Base-by-base conservation (phyloP, 2,113 vertebrate species). In the Callorhinus ursinus region DNA sequence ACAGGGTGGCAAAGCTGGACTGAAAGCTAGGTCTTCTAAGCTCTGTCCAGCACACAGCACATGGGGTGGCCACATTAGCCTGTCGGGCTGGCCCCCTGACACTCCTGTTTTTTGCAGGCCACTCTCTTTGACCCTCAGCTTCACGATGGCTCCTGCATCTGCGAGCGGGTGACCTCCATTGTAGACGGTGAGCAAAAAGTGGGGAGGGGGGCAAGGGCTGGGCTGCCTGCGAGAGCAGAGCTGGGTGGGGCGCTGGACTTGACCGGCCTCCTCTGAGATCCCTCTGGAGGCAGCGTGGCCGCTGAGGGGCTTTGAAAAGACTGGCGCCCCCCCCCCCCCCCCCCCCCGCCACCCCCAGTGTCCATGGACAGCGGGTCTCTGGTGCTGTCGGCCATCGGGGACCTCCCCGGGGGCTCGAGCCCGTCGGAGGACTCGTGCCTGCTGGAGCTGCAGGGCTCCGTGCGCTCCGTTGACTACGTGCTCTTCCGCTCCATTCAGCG, bases 321-420 rank as follows among this genome's bases (percentile, higher is more conserved):
- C 61, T 13, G 61, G 26, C 12, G 36, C 63, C 49, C 51, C 39
- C 46, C 59, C 46, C 59, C 51, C 14, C 31, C 2, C 16, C 88
- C 77, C 88, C 88, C 88, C 89, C 88, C 95, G 12, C 33, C 0
- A 0, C 85, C 94, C 7, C 0, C 97, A 99, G 99, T 99, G 57
- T 99, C 99, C 83, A 99, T 99, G 99, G 99, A 99, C 98, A 99
- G 99, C 31, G 99, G 99, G 10, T 99, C 99, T 83, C 98, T 99
- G 97, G 98, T 99, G 97, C 99, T 99, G 99, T 99, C 99, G 0
- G 99, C 99, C 98, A 99, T 99, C 51, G 99, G 99, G 76, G 99
- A 99, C 98, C 99, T 99, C 96, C 99, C 99, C 0, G 99, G 99
- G 7, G 99, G 99, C 98, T 99, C 99, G 92, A 99, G 99, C 94